Evolutionary conservation across 1,140 invertebrate species (phyloP).

Genomic region (Apis mellifera): Amel_HAv3.1 CM009937.2:9762501-9763000

Average conservation of each 20-base stretch:
- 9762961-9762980: not conserved
- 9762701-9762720: slow-evolving; percentile 47
- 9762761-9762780: slow-evolving; percentile 31
- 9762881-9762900: slow-evolving; percentile 30
- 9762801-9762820: slow-evolving; percentile 13
- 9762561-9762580: not conserved
- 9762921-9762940: not conserved
- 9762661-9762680: slow-evolving; percentile 37
- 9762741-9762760: slow-evolving; percentile 52
- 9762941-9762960: too few relatives aligned
- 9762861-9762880: slow-evolving; percentile 21
- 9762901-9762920: slow-evolving; percentile 22
- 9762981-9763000: not conserved
- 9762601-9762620: slow-evolving; percentile 42
- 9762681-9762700: slow-evolving; percentile 51
- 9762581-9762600: not conserved
- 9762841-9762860: not conserved
- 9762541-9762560: too few relatives aligned
- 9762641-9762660: slow-evolving; percentile 59
- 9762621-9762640: not conserved
- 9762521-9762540: too few relatives aligned
- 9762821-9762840: not conserved
- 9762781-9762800: not conserved
- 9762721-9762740: slow-evolving; percentile 56
- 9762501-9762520: too few relatives aligned